Evolutionary conservation across 2,113 vertebrate species (phyloP), one percentile per base, ranked within the genome.

Genomic region (Centropus unirufus): DNA sequence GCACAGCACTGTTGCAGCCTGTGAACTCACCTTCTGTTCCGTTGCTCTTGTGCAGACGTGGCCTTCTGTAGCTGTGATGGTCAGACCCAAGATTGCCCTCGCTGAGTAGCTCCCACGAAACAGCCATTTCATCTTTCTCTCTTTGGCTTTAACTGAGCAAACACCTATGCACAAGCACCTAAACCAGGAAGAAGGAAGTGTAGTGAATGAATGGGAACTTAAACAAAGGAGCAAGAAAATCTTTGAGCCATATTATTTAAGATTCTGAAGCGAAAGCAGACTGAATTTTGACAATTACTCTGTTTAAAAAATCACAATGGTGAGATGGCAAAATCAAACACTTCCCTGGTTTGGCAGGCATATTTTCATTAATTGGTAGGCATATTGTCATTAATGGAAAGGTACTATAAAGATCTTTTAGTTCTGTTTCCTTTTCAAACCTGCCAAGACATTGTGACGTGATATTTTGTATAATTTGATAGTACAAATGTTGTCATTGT

Each of bases 21-120:
- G 26, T 2, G 3, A 84, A n/a, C 23, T 70, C 32, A 6, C 68
- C 24, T 47, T 47, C 16, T 0, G 0, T 67, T 52, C 16, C 2
- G 6, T 40, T 87, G 42, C 58, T 70, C 10, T 20, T 29, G 16
- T 49, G 51, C 14, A 4, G 32, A 29, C 23, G 10, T 4, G 3
- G 26, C 40, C 32, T 13, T 10, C 36, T 30, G 17, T 32, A 27
- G 27, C 67, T 54, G 55, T 34, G 44, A 42, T 52, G 34, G 2
- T 6, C 2, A 2, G 18, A 27, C 36, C 39, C 51, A 59, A 49
- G 62, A 21, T 15, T 40, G 44, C 44, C 57, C 11, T 75, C 39
- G 32, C 19, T 13, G 26, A 54, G 39, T n/a, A 36, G 61, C n/a
- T 88, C n/a, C 68, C 21, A 14, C 32, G 36, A 69, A 59, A 27